phyloP scores from a whole-genome alignment of 1,140 invertebrate species.

The Muscidifurax raptorellus region DNA sequence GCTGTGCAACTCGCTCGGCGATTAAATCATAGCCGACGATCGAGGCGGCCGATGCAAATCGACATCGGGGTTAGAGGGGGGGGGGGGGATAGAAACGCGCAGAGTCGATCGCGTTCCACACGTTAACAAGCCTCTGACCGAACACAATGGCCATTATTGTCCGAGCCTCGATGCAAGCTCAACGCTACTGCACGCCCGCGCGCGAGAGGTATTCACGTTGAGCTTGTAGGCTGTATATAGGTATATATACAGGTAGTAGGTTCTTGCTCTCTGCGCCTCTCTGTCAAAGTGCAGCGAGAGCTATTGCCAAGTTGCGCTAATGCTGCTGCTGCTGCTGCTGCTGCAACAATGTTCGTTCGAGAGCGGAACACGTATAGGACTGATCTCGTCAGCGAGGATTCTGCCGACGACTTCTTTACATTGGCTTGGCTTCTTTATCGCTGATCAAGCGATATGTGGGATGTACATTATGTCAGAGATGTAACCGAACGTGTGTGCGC shows the following conservation, averaged over 20 bases:
- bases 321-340: neutral
- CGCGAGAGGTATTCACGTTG: neutral
- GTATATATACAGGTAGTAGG: too few relatives aligned
- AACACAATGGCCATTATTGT: constrained; percentile 63
- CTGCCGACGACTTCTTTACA: neutral
- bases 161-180: constrained; percentile 1
- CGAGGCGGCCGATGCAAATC: constrained; percentile 1
- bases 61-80: neutral
- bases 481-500: too few relatives aligned
- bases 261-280: neutral
- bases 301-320: neutral
- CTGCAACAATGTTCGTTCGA: neutral
- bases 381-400: neutral
- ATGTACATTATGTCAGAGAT: too few relatives aligned
- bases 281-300: neutral
- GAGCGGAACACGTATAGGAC: neutral
- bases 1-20: neutral
- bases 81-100: neutral
- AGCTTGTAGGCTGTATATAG: too few relatives aligned
- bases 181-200: neutral
- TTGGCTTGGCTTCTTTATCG: neutral
- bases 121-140: constrained; percentile 59
- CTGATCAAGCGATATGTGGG: too few relatives aligned
- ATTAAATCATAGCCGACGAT: constrained; percentile 54
- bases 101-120: constrained; percentile 53